These are phyloP conservation scores for Lacanobia oleracea DNA, from an alignment of 2,888 invertebrate species.

Conservation along the genomic window DNA sequence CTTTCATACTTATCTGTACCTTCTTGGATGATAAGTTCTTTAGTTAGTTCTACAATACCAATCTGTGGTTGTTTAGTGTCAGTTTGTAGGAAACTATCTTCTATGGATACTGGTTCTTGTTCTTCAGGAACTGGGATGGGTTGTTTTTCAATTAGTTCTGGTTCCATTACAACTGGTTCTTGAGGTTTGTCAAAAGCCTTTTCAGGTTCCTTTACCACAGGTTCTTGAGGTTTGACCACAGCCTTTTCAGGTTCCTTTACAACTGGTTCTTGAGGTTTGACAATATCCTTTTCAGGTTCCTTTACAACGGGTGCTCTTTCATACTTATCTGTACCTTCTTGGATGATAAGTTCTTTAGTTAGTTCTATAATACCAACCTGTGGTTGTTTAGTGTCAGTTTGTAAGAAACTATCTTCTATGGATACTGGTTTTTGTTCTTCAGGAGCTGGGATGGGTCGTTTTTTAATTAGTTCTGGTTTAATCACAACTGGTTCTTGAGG, in stretches of 20 bases:
- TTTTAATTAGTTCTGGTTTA: background rate
- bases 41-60: slow-evolving; percentile 61
- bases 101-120: slow-evolving; percentile 51
- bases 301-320: slow-evolving; percentile 10
- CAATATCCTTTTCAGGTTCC: no score
- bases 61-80: slow-evolving; percentile 52
- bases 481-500: background rate
- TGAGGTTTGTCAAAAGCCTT: background rate
- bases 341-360: slow-evolving; percentile 64
- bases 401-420: slow-evolving; percentile 48
- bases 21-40: slow-evolving; percentile 67
- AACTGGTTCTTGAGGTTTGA: no score
- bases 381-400: slow-evolving; percentile 51
- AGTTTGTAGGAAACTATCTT: slow-evolving; percentile 50
- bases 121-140: slow-evolving; percentile 25
- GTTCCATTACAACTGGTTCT: background rate
- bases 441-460: slow-evolving; percentile 23
- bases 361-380: slow-evolving; percentile 58
- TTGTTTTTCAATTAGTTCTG: slow-evolving; percentile 5
- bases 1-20: slow-evolving; percentile 47
- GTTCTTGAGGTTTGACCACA: no score
- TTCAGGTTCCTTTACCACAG: no score
- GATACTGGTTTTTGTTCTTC: slow-evolving; percentile 50
- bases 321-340: slow-evolving; percentile 62
- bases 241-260: no score